These are phyloP conservation scores for Pachycephus smyrnensis DNA, from an alignment of 2,888 invertebrate species.

Conservation along the genomic window DNA sequence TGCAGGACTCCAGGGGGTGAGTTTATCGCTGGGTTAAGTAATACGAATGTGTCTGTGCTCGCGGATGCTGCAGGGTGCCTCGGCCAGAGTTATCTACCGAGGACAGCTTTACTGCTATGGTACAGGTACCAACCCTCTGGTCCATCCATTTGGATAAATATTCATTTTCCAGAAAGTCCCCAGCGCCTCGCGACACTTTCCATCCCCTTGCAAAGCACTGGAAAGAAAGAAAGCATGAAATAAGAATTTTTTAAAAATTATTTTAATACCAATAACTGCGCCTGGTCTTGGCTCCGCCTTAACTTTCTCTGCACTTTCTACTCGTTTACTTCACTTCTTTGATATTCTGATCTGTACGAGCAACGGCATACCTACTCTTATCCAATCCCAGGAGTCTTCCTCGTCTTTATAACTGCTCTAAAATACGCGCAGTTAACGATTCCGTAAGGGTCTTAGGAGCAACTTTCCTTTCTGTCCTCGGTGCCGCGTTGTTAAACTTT, in stretches of 20 bases:
- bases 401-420: slow-evolving; percentile 50
- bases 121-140: slow-evolving; percentile 40
- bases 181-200: neutral
- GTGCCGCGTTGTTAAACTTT: slow-evolving; percentile 59
- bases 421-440: slow-evolving; percentile 25
- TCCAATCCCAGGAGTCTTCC: slow-evolving; percentile 42
- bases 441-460: slow-evolving; percentile 45
- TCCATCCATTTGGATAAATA: slow-evolving; percentile 58
- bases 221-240: neutral
- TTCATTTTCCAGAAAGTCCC: slow-evolving; percentile 21
- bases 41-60: slow-evolving; percentile 68
- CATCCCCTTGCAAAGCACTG: neutral
- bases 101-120: slow-evolving; percentile 51
- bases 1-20: slow-evolving; percentile 54
- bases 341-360: neutral
- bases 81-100: slow-evolving; percentile 54
- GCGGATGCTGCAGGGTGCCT: slow-evolving; percentile 47
- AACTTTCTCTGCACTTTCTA: neutral
- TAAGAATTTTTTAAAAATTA: neutral
- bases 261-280: neutral
- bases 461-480: slow-evolving; percentile 50
- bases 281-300: neutral
- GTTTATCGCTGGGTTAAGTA: slow-evolving; percentile 71
- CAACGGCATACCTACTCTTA: slow-evolving; percentile 8
- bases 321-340: neutral